Base-by-base conservation (phyloP, 2,888 invertebrate genomes). In the Arctia plantaginis region DNA sequence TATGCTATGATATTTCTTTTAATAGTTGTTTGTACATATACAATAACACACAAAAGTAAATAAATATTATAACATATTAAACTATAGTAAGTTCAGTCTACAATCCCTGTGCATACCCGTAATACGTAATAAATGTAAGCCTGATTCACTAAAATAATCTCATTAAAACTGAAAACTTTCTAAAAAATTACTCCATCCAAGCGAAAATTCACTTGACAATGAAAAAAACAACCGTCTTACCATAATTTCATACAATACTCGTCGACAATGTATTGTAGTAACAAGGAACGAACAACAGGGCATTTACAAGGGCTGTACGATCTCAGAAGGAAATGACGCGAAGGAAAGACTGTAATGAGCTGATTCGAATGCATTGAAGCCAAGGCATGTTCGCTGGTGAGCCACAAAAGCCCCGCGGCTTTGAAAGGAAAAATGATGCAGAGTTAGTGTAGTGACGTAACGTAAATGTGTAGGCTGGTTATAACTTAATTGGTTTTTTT, bases 281-380 rank as follows among this genome's bases (percentile, higher is more conserved):
- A 88, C 84, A 86, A 88, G 86, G 80, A 80, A 73, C 79, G 78
- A 86, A 85, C 84, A 88, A 86, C 83, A 80, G 77, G 77, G 74
- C 81, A 85, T 81, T 87, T 82, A 82, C 82, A 82, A 82, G 82
- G 84, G 78, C 80, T 77, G 82, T 89, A 89, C 89, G 86, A 89
- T 85, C 87, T 89, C 87, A 87, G 86, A 89, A 92, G 91, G 92
- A 93, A 93, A 93, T 92, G 92, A 88, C 79, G 90, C 85, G 82
- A 79, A 90, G 90, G 90, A 88, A 90, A 90, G 86, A 87, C 89
- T 88, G 88, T 93, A 93, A 93, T 91, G 93, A 93, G 93, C 91
- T 90, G 90, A 88, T 91, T 90, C 87, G 86, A 90, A 88, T 86
- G 89, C 84, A 86, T 82, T 89, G 90, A 89, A 89, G 86, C 86